phyloP scores from a whole-genome alignment of 1,140 invertebrate species.

The Melitaea cinxia region DNA sequence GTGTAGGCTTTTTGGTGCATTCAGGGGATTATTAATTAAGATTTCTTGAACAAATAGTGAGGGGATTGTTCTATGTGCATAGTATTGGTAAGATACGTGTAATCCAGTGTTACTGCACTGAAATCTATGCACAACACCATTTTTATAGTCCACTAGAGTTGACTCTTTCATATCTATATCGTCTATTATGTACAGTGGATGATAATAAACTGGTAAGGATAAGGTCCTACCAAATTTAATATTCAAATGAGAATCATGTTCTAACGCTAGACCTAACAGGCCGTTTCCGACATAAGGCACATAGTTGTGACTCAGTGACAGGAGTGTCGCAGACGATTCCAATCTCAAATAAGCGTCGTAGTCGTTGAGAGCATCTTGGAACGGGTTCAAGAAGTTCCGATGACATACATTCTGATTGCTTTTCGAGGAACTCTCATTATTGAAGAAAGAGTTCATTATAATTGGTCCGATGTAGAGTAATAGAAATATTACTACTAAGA shows the following conservation, averaged over 20 bases:
- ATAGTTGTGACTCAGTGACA: constrained; percentile 82
- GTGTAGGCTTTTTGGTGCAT: constrained; percentile 81
- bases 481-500: constrained; percentile 83
- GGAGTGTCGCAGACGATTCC: constrained; percentile 78
- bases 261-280: constrained; percentile 85
- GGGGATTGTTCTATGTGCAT: constrained; percentile 90
- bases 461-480: constrained; percentile 86
- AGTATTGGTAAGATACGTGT: constrained; percentile 86
- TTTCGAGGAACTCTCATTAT: constrained; percentile 62
- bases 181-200: constrained; percentile 86
- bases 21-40: constrained; percentile 88
- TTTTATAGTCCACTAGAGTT: constrained; percentile 85
- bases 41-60: constrained; percentile 91
- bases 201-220: constrained; percentile 87
- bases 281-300: constrained; percentile 92
- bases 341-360: constrained; percentile 88
- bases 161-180: constrained; percentile 83
- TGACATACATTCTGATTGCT: constrained; percentile 85
- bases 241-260: constrained; percentile 85
- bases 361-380: constrained; percentile 82
- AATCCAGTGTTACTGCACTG: constrained; percentile 85
- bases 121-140: constrained; percentile 87
- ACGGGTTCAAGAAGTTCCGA: constrained; percentile 84
- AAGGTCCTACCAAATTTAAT: constrained; percentile 88
- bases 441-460: constrained; percentile 84